These are phyloP conservation scores for Lithophane socia DNA, from an alignment of 2,888 invertebrate species.

Conservation along the genomic window DNA sequence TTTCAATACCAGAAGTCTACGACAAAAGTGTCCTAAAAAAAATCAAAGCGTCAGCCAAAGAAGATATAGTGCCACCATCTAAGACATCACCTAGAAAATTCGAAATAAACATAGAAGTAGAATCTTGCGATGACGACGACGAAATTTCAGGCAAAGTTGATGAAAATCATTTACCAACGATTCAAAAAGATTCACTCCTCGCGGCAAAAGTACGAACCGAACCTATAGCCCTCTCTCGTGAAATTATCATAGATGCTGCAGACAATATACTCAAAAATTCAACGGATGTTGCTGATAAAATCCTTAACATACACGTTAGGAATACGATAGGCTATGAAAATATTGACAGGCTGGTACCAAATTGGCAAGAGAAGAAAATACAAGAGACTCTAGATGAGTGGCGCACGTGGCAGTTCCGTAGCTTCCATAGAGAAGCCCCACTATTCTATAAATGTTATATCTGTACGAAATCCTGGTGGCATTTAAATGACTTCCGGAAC, in stretches of 20 bases:
- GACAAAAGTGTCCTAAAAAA: slow-evolving; percentile 31
- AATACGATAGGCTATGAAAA: slow-evolving; percentile 23
- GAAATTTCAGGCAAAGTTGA: not conserved
- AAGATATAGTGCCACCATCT: not conserved
- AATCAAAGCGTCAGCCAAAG: slow-evolving; percentile 29
- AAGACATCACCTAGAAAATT: slow-evolving; percentile 34
- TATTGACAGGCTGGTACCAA: fast-evolving
- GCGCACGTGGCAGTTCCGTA: slow-evolving; percentile 59
- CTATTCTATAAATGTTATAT: slow-evolving; percentile 79
- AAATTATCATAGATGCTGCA: not conserved
- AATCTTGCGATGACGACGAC: slow-evolving; percentile 50
- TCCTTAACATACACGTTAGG: slow-evolving; percentile 15
- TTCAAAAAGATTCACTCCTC: not conserved
- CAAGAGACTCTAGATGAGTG: slow-evolving; percentile 64
- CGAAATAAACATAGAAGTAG: slow-evolving; percentile 62
- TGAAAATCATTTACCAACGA: not conserved
- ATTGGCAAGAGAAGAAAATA: slow-evolving; percentile 41
- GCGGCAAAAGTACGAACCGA: not conserved
- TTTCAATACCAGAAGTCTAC: not conserved
- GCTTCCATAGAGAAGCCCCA: slow-evolving; percentile 61
- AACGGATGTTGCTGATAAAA: slow-evolving; percentile 11
- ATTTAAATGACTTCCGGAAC: slow-evolving; percentile 68
- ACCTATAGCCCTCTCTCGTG: not conserved
- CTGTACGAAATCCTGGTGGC: slow-evolving; percentile 77
- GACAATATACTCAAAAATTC: slow-evolving; percentile 7